These are phyloP conservation scores for Taphrorychus bicolor DNA, from an alignment of 2,888 invertebrate species.

Conservation along the genomic window DNA sequence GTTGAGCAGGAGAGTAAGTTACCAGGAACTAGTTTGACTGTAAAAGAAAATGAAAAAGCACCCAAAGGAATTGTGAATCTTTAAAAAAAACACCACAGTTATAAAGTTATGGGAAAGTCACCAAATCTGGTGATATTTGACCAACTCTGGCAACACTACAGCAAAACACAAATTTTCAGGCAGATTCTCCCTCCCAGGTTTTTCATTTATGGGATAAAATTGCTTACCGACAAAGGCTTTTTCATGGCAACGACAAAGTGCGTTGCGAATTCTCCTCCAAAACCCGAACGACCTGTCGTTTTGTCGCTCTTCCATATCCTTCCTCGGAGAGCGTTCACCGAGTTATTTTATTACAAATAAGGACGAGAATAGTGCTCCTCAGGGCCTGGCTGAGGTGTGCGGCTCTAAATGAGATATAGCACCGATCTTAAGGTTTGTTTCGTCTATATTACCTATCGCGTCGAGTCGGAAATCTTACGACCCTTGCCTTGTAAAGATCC, in stretches of 20 bases:
- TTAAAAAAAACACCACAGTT: too few species aligned
- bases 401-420: conserved; percentile 58
- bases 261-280: conserved; percentile 26
- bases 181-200: too few species aligned
- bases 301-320: conserved; percentile 39
- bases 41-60: too few species aligned
- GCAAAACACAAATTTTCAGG: too few species aligned
- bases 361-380: conserved; percentile 60
- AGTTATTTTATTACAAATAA: conserved; percentile 63
- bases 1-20: too few species aligned
- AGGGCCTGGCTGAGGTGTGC: conserved; percentile 54
- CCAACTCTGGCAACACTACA: too few species aligned
- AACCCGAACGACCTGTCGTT: conserved; percentile 37
- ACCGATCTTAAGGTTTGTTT: conserved; percentile 38
- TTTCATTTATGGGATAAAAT: too few species aligned
- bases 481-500: conserved; percentile 11
- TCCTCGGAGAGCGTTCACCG: conserved; percentile 60
- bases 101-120: too few species aligned
- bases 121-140: too few species aligned
- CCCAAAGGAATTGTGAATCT: too few species aligned
- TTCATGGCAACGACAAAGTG: neutral
- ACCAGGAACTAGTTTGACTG: too few species aligned
- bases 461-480: conserved; percentile 16
- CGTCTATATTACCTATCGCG: conserved; percentile 33
- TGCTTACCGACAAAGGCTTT: neutral